Evolutionary conservation across 1,140 invertebrate species (phyloP).

Genomic region (Tetragnatha versicolor): DNA sequence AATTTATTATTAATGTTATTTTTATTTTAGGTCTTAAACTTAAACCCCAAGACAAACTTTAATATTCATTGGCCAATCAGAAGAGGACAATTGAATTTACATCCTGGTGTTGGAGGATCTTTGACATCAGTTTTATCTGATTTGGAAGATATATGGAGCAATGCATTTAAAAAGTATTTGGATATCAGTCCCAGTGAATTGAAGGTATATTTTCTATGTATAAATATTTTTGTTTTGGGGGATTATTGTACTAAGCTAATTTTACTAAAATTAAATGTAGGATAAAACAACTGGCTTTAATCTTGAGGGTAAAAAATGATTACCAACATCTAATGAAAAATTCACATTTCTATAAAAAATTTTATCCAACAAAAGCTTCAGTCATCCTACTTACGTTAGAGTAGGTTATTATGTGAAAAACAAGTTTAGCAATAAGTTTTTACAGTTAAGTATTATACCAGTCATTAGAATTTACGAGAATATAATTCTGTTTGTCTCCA

Average conservation of each 20-base stretch:
- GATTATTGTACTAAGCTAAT: background rate
- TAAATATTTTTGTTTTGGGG: background rate
- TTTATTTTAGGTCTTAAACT: constrained; percentile 74
- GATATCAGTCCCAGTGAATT: constrained; percentile 79
- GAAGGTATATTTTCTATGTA: constrained; percentile 65
- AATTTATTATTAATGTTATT: constrained; percentile 62
- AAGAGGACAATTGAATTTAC: constrained; percentile 81
- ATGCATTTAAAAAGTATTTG: constrained; percentile 77
- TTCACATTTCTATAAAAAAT: too few species aligned
- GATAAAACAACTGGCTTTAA: too few species aligned
- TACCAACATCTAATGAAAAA: too few species aligned
- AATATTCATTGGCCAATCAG: constrained; percentile 89
- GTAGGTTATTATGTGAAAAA: too few species aligned
- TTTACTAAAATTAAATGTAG: too few species aligned
- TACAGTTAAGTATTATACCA: too few species aligned
- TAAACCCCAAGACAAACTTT: constrained; percentile 77
- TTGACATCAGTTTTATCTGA: constrained; percentile 82
- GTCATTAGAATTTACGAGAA: too few species aligned
- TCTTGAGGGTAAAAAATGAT: too few species aligned
- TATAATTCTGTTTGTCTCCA: too few species aligned
- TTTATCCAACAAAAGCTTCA: too few species aligned
- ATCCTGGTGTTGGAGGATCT: constrained; percentile 82
- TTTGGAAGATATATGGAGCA: constrained; percentile 86
- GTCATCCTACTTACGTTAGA: too few species aligned
- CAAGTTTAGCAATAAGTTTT: too few species aligned